These are phyloP conservation scores for Trichopria drosophilae DNA, from an alignment of 2,888 invertebrate genomes.

Conservation along the genomic window DNA sequence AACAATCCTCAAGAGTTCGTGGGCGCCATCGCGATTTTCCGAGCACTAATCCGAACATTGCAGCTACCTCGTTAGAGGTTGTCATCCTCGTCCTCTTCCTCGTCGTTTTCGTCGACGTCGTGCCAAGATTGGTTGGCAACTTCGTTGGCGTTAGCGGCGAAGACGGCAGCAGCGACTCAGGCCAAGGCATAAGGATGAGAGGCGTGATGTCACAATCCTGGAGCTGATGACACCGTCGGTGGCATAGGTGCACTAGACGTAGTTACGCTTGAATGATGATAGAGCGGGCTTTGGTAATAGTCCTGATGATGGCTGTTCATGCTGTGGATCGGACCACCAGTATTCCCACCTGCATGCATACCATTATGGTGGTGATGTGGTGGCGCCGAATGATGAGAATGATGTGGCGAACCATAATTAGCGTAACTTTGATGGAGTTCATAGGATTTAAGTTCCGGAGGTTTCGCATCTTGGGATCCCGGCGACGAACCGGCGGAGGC, in stretches of 20 bases:
- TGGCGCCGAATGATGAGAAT: constrained; percentile 63
- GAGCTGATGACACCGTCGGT: constrained; percentile 63
- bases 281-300: constrained; percentile 82
- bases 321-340: constrained; percentile 69
- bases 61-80: no score
- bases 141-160: constrained; percentile 28
- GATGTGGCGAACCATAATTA: constrained; percentile 65
- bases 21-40: no score
- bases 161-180: constrained; percentile 64
- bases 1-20: no score
- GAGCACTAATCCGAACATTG: no score
- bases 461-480: constrained; percentile 52
- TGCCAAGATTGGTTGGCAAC: background rate
- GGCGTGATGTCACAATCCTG: constrained; percentile 83
- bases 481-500: constrained; percentile 62
- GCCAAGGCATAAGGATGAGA: constrained; percentile 73
- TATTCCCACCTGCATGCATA: constrained; percentile 63
- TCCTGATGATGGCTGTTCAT: constrained; percentile 55
- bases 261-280: constrained; percentile 60
- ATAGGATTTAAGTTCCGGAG: constrained; percentile 87
- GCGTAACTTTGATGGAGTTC: constrained; percentile 70
- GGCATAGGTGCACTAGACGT: constrained; percentile 54
- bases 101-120: constrained; percentile 37
- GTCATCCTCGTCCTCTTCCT: constrained; percentile 24
- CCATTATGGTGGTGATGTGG: constrained; percentile 65